These are phyloP conservation scores for Hylaeus volcanicus DNA, from an alignment of 1,140 invertebrate species.

Conservation along the genomic window DNA sequence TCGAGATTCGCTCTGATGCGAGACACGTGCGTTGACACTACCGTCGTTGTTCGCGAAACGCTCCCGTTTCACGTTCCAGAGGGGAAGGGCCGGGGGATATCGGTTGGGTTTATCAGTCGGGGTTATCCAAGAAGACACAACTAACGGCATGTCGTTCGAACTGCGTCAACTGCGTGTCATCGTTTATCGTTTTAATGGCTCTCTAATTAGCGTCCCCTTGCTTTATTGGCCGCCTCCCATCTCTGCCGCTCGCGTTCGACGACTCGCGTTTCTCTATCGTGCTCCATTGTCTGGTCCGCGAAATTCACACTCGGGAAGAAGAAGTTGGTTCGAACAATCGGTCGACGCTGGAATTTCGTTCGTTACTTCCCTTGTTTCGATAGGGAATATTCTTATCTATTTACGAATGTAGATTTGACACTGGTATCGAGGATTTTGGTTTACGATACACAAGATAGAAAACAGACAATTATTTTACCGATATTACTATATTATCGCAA, in stretches of 20 bases:
- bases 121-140: constrained; percentile 80
- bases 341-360: no score
- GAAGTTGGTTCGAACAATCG: no score
- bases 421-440: no score
- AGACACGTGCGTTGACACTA: constrained; percentile 60
- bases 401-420: no score
- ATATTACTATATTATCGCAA: no score
- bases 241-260: neutral
- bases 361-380: no score
- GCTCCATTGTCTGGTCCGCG: neutral
- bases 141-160: constrained; percentile 75
- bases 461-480: no score
- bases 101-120: constrained; percentile 71
- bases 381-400: no score
- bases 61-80: constrained; percentile 13
- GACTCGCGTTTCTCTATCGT: neutral
- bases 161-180: constrained; percentile 77
- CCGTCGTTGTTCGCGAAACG: constrained; percentile 65
- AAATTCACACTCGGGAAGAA: no score
- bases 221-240: constrained; percentile 50
- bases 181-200: constrained; percentile 78
- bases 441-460: no score
- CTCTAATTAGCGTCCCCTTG: constrained; percentile 75
- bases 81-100: constrained; percentile 50
- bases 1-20: constrained; percentile 15